Conservation (phyloP, 2,113 vertebrate species). For the Scomber colias region DNA sequence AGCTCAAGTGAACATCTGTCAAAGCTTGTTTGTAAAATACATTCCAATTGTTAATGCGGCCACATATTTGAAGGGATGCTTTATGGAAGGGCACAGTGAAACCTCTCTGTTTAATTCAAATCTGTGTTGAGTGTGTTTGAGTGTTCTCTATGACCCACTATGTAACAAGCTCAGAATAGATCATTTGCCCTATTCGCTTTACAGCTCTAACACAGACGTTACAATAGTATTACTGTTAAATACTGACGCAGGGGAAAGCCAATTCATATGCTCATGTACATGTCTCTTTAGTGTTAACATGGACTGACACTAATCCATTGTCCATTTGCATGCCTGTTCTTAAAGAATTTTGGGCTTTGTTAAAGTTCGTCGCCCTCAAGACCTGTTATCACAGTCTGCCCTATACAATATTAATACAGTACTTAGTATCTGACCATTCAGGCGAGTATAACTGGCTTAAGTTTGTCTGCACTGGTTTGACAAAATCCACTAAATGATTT, state of each 20-base stretch:
- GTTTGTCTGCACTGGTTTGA: slow-evolving; percentile 26
- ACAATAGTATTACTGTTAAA: background rate
- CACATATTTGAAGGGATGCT: slow-evolving; percentile 18
- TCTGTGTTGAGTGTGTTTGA: slow-evolving; percentile 37
- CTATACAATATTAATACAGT: slow-evolving; percentile 11
- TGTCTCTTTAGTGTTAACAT: background rate
- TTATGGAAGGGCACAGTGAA: slow-evolving; percentile 23
- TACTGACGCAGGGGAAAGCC: too few species aligned
- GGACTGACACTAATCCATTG: slow-evolving; percentile 39
- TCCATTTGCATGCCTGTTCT: slow-evolving; percentile 14
- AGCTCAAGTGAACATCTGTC: slow-evolving; percentile 55
- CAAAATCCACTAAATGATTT: slow-evolving; percentile 14
- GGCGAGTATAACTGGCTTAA: slow-evolving; percentile 29
- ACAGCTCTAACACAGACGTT: slow-evolving; percentile 17
- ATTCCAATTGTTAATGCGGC: slow-evolving; percentile 35
- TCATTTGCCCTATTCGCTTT: slow-evolving; percentile 47
- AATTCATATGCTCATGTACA: too few species aligned
- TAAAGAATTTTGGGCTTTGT: slow-evolving; percentile 32
- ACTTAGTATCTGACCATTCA: slow-evolving; percentile 12
- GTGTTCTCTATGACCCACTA: slow-evolving; percentile 23
- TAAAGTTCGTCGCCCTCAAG: slow-evolving; percentile 28
- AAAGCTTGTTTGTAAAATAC: slow-evolving; percentile 40
- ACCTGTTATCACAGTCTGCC: background rate
- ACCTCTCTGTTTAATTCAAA: slow-evolving; percentile 38
- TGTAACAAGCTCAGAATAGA: slow-evolving; percentile 46